Percentiles rank a stretch among this genome's conserved stretches.
phyloP scores from a whole-genome alignment of 2,888 invertebrate genomes.

The Laothoe populi region DNA sequence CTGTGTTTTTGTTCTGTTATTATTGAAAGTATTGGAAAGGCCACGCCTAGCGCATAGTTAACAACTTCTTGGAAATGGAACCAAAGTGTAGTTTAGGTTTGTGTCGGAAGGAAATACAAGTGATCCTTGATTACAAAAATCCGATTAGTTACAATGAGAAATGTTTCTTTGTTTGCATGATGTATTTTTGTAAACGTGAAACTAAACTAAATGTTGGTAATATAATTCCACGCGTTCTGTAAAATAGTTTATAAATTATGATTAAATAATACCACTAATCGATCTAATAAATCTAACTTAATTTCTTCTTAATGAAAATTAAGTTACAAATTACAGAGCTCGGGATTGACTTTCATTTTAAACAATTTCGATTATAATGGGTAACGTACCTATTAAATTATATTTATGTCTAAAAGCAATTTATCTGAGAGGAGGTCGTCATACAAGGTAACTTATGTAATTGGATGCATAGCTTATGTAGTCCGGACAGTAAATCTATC shows the following conservation, averaged over 20 bases:
- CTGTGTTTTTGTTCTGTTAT: constrained; percentile 35
- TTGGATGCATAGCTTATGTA: constrained; percentile 44
- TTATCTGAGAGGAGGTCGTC: constrained; percentile 57
- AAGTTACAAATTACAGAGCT: no score
- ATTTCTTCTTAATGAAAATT: no score
- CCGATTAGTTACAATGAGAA: no score
- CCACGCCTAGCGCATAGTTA: constrained; percentile 12
- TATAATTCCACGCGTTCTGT: no score
- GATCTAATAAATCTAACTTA: not conserved
- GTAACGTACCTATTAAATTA: constrained; percentile 42
- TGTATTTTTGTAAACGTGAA: no score
- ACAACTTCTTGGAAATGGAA: not conserved
- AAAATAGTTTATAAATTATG: not conserved
- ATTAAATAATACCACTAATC: not conserved
- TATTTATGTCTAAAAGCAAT: constrained; percentile 56
- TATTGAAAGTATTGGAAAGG: constrained; percentile 38
- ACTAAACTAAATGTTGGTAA: no score
- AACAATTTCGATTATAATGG: not conserved
- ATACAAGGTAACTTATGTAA: constrained; percentile 53
- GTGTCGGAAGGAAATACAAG: not conserved
- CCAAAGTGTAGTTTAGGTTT: not conserved
- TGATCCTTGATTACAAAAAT: not conserved
- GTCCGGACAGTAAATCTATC: constrained; percentile 27
- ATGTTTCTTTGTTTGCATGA: no score
- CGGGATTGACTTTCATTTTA: not conserved